A percentile compares a stretch with the other conserved stretches of the same genome.
These are phyloP conservation scores for Nibea coibor DNA, from an alignment of 2,113 vertebrate species.

Conservation along the genomic window DNA sequence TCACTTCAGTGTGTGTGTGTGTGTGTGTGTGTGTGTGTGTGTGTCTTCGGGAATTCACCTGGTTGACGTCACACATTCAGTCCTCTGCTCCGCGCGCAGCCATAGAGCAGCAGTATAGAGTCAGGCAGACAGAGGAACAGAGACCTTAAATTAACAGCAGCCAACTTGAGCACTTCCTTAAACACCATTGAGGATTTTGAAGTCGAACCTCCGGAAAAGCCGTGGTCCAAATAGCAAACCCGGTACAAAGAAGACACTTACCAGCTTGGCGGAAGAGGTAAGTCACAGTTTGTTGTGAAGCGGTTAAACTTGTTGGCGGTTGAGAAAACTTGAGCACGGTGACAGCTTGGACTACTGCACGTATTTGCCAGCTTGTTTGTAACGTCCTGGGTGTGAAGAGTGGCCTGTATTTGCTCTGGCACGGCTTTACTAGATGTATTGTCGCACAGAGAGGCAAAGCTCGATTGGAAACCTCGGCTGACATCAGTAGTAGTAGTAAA, in stretches of 20 bases:
- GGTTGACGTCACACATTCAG: conserved; percentile 71
- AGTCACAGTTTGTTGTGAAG: conserved; percentile 7
- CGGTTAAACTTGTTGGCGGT: background rate
- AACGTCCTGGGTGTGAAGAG: background rate
- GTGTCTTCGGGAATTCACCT: conserved; percentile 65
- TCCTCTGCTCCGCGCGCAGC: conserved; percentile 18
- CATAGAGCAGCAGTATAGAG: background rate
- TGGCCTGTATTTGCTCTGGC: background rate
- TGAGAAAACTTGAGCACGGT: background rate
- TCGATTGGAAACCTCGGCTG: conserved; percentile 1
- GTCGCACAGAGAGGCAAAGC: background rate
- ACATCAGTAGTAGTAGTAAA: background rate
- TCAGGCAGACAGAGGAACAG: background rate
- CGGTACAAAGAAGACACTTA: background rate
- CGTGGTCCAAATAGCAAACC: background rate
- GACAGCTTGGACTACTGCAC: background rate
- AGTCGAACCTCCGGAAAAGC: background rate
- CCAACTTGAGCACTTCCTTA: conserved; percentile 68
- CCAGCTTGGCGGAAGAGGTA: conserved; percentile 52
- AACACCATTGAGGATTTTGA: conserved; percentile 15
- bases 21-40: background rate
- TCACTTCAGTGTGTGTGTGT: background rate
- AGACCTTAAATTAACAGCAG: background rate
- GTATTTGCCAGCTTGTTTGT: background rate
- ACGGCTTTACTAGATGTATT: background rate